Conservation (phyloP, 2,113 vertebrate genomes). For the Phaethon lepturus region DNA sequence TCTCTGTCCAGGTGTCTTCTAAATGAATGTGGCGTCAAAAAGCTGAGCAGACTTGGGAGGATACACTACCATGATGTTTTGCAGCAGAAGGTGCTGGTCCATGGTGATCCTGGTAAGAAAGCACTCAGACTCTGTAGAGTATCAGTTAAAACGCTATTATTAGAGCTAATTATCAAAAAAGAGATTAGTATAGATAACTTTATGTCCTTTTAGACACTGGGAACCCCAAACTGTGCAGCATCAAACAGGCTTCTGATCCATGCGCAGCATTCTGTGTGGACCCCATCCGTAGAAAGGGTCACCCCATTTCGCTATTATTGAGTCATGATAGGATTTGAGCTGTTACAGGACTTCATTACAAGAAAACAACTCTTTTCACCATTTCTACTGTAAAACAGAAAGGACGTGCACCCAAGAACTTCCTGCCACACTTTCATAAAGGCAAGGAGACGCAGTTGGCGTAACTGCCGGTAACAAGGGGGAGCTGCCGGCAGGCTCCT, state of each 20-base stretch:
- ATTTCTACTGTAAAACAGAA: neutral
- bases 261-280: neutral
- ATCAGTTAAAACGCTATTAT: neutral
- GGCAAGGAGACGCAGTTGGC: neutral
- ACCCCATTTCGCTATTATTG: neutral
- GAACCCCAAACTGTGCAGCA: neutral
- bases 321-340: neutral
- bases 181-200: neutral
- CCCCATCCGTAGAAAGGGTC: rapidly evolving
- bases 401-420: neutral
- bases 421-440: neutral
- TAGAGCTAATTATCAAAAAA: neutral
- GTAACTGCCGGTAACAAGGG: rapidly evolving
- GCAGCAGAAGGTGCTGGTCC: neutral
- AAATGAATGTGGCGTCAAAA: neutral
- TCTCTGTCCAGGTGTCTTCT: neutral
- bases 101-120: neutral
- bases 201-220: neutral
- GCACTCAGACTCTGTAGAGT: neutral
- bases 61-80: neutral
- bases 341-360: neutral
- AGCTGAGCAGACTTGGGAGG: neutral
- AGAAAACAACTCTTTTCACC: neutral
- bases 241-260: neutral
- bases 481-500: neutral